Conservation (phyloP, 1,140 invertebrate species). For the Drosophila paulistorum region DNA sequence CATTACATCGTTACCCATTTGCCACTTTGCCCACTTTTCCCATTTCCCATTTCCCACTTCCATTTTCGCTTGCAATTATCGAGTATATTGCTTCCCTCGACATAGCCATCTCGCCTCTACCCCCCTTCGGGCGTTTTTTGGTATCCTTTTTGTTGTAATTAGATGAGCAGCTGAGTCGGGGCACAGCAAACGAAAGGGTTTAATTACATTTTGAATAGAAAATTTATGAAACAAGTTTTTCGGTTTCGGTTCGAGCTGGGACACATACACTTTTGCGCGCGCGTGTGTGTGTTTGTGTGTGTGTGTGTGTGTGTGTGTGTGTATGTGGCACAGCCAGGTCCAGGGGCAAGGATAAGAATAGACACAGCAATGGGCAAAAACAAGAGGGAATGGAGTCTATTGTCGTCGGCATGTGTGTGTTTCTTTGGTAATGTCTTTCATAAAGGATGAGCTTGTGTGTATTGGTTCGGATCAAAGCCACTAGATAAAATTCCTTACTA, state of each 20-base stretch:
- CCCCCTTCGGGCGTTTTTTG: constrained; percentile 24
- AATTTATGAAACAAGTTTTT: constrained; percentile 81
- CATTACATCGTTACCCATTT: constrained; percentile 2
- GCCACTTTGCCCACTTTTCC: background rate
- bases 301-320: no score
- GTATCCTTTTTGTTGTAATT: constrained; percentile 71
- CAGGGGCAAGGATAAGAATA: constrained; percentile 30
- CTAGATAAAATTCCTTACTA: background rate
- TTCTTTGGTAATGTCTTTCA: constrained; percentile 39
- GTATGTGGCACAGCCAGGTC: background rate
- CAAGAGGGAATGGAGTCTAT: no score
- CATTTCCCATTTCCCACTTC: background rate
- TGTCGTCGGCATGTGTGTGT: constrained; percentile 63
- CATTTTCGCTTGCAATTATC: constrained; percentile 74
- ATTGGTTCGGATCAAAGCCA: constrained; percentile 4
- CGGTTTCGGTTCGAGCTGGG: constrained; percentile 31
- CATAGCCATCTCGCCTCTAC: background rate
- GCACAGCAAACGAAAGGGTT: constrained; percentile 54
- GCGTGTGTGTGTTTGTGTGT: no score
- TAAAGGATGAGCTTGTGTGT: background rate
- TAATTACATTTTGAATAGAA: constrained; percentile 81
- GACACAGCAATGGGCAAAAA: background rate
- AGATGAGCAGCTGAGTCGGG: constrained; percentile 67
- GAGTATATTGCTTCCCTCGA: constrained; percentile 59
- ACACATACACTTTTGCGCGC: background rate